Evolutionary conservation across 2,888 invertebrate species (phyloP), one percentile per base, ranked within the genome.

Genomic region (Heliconius hortense): DNA sequence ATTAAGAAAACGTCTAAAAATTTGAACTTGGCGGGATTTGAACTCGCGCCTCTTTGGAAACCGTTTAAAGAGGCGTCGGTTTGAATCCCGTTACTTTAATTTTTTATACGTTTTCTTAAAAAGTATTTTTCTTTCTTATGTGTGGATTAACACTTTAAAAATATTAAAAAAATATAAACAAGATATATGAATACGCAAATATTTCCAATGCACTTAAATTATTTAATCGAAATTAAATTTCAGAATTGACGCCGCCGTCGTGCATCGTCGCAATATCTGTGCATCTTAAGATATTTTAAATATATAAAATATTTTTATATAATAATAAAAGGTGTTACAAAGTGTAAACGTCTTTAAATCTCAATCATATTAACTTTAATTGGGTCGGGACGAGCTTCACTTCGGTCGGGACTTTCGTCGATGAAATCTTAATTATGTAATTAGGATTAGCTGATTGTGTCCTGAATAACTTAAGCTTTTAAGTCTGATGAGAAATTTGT

Each of bases 161-260:
- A 4, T 28, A 4, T 28, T 28, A 4, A 28, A 31, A 26, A 31
- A 31, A 31, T 31, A 8, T 66, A 74, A 62, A 48, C 62, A 74
- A 66, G 66, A 67, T 74, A 68, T 68, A 72, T 67, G 71, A 60
- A 69, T 28, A 67, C 71, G 74, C 67, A 74, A 74, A 72, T 63
- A 76, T 31, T 72, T 73, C 24, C 18, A n/a, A 39, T 35, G 28
- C 59, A 63, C 26, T 74, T 64, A 43, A 24, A 39, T 66, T 66
- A 66, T 24, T 43, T 53, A 21, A 24, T 66, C 24, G 35, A 35
- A 64, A 64, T 35, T 1, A 48, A 18, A 13, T 4, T 18, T 18
- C 18, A 48, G 5, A 18, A 48, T 18, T 5, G 2, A 48, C 18
- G 48, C 7, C 18, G 18, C 18, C 48, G 48, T 7, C 5, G 48